Evolutionary conservation across 2,888 invertebrate genomes (phyloP).

Genomic region (Orgyia antiqua): DNA sequence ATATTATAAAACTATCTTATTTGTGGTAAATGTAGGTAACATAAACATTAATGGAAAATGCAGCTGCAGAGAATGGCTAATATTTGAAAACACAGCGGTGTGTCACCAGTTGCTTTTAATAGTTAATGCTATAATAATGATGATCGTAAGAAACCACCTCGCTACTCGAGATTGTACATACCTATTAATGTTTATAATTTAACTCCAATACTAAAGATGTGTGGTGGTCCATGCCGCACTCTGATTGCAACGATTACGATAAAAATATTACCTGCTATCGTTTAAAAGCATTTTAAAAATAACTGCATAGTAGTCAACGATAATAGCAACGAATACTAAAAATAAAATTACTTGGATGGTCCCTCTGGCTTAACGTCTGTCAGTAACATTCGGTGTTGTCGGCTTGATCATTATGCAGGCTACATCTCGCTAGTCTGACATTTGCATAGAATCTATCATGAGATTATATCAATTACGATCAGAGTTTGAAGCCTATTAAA

Average conservation of each 20-base stretch:
- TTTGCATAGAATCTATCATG: constrained; percentile 42
- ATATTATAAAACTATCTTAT: background rate
- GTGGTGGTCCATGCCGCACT: constrained; percentile 44
- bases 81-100: constrained; percentile 11
- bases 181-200: too few species aligned
- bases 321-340: constrained; percentile 47
- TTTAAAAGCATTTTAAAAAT: constrained; percentile 53
- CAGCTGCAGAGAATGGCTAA: constrained; percentile 2
- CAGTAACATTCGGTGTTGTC: constrained; percentile 49
- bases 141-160: constrained; percentile 24
- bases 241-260: constrained; percentile 54
- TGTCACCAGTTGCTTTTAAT: constrained; percentile 16
- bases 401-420: constrained; percentile 34
- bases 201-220: constrained; percentile 29
- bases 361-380: constrained; percentile 31
- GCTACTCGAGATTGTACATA: too few species aligned
- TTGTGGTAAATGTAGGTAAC: background rate
- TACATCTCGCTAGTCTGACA: constrained; percentile 28
- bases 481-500: constrained; percentile 28
- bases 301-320: constrained; percentile 49
- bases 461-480: constrained; percentile 32
- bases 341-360: constrained; percentile 42
- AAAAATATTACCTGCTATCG: constrained; percentile 47
- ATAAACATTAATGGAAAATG: constrained; percentile 2
- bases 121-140: constrained; percentile 30